Percentiles rank a stretch among this genome's conserved stretches.
Evolutionary conservation across 2,113 vertebrate species (phyloP).

Genomic region (Planiliza haematocheilus): DNA sequence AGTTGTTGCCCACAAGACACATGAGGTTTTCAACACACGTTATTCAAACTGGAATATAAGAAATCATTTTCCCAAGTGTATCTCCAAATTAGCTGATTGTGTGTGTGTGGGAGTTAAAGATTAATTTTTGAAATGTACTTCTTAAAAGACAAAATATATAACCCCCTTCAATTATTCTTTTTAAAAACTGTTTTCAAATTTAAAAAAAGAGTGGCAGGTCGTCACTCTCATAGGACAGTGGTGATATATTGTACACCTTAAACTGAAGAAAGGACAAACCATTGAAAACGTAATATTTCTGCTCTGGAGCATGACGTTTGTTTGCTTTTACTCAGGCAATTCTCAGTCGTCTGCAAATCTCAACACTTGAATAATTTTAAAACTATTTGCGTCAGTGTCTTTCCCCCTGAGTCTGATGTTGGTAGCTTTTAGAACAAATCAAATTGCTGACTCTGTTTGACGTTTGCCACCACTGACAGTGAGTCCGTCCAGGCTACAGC

Average conservation of each 20-base stretch:
- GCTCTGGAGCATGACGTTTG: too few species aligned
- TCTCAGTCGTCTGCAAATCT: too few species aligned
- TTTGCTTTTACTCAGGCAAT: too few species aligned
- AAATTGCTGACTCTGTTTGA: constrained; percentile 5
- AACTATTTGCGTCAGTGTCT: not conserved
- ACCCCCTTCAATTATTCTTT: too few species aligned
- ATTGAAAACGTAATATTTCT: too few species aligned
- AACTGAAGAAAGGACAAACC: not conserved
- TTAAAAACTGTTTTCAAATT: too few species aligned
- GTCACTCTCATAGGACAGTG: not conserved
- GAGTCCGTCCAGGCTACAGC: constrained; percentile 22
- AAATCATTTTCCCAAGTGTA: too few species aligned
- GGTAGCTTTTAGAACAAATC: not conserved
- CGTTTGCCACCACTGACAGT: constrained; percentile 8
- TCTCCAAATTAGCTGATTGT: not conserved
- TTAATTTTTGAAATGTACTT: not conserved
- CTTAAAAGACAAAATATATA: not conserved
- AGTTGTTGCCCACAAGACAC: too few species aligned
- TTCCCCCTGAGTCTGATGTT: not conserved
- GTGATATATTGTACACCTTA: not conserved
- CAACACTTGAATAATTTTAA: too few species aligned
- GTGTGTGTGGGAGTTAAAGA: not conserved
- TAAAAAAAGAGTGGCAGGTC: too few species aligned
- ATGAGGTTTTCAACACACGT: too few species aligned
- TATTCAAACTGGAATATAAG: too few species aligned